Evolutionary conservation across 2,797 vertebrate genomes (phyloP), one percentile per base, ranked within the genome.

Genomic region (Miichthys miiuy): DNA sequence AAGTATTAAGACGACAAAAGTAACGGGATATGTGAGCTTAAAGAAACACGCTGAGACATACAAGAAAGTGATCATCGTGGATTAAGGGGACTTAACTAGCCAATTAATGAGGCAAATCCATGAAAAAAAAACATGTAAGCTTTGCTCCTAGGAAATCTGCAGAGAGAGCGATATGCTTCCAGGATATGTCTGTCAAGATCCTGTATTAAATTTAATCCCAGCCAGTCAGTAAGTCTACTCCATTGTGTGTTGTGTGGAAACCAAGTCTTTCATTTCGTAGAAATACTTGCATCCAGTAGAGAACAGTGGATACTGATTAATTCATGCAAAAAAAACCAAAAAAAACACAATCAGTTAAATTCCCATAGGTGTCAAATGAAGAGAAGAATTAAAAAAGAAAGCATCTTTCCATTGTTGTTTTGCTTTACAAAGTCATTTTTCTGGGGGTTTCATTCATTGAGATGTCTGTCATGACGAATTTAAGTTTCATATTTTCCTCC

Each of bases 401-500:
- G 47, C 47, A 72, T 54, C n/a, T 62, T 67, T 85, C 58, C 71
- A 30, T 58, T 25, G 64, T 79, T 82, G 44, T 84, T 80, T 81
- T 75, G 41, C 47, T 76, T 68, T 57, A 70, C 73, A 71, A 54
- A 75, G 46, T 38, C 8, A 34, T 78, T 80, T 85, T 85, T 78
- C 86, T 20, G 60, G 54, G 34, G 68, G 75, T 80, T 77, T 74
- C 61, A 82, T 85, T 97, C 96, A 96, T 93, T 96, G 94, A 95
- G 89, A 93, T 92, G 94, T 99, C 97, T 99, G 96, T 99, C 97
- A 98, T 93, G 96, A 96, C 95, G 97, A 98, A 97, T 99, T 98
- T 96, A 97, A 97, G 95, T 96, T 97, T 96, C 97, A 97, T 97
- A 97, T 97, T 97, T 96, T 93, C 77, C 79, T 94, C 68, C 96